Conservation (phyloP, 1,140 invertebrate genomes). For the Coptotermes formosanus region DNA sequence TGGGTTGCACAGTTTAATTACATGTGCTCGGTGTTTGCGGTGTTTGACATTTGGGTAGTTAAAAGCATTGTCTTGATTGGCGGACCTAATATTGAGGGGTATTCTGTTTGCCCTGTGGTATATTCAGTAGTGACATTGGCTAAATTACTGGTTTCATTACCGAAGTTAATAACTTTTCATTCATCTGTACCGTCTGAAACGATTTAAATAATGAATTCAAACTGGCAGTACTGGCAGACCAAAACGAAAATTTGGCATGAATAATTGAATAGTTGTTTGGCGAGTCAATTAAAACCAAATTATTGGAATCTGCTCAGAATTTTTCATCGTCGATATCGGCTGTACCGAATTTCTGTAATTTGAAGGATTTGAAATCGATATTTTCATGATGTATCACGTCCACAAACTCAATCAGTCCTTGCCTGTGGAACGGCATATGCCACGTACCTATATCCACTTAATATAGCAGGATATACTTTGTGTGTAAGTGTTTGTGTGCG, state of each 20-base stretch:
- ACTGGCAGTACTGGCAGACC: neutral
- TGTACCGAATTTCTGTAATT: neutral
- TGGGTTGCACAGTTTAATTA: too few relatives aligned
- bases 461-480: too few relatives aligned
- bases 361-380: too few relatives aligned
- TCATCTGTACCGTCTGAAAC: neutral
- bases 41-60: too few relatives aligned
- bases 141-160: neutral
- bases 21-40: too few relatives aligned
- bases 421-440: too few relatives aligned
- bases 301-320: neutral
- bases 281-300: neutral
- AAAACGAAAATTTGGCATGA: neutral
- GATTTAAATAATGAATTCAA: neutral
- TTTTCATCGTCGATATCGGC: neutral
- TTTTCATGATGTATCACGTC: too few relatives aligned
- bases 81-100: too few relatives aligned
- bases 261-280: neutral
- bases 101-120: neutral
- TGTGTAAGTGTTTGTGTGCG: too few relatives aligned
- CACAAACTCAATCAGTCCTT: too few relatives aligned
- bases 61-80: too few relatives aligned
- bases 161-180: neutral
- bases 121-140: neutral
- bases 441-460: too few relatives aligned